Percentiles rank a stretch among this genome's conserved stretches.
Evolutionary conservation across 1,140 invertebrate species (phyloP).

Genomic region (Monomorium pharaonis): DNA sequence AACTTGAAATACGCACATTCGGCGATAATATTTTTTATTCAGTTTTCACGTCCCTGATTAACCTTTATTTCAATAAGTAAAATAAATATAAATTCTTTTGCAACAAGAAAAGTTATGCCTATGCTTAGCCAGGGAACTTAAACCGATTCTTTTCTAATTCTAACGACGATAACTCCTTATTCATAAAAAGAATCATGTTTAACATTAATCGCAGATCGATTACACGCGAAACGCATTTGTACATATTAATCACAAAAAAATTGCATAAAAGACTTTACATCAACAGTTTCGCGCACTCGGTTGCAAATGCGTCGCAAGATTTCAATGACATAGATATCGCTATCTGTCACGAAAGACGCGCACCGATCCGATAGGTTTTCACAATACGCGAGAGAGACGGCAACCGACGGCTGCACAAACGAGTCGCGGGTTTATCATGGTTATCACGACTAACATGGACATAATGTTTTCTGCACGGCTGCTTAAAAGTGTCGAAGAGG

Average conservation of each 20-base stretch:
- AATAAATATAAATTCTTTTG: too few relatives aligned
- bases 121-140: not conserved
- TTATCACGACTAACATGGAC: constrained; percentile 66
- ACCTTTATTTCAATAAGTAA: not conserved
- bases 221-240: not conserved
- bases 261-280: constrained; percentile 44
- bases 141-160: not conserved
- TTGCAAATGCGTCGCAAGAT: constrained; percentile 4
- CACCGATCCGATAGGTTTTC: constrained; percentile 45
- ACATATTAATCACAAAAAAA: not conserved
- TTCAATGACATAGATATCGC: constrained; percentile 52
- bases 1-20: not conserved
- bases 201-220: not conserved
- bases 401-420: not conserved
- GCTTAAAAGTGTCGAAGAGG: constrained; percentile 82
- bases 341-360: constrained; percentile 29
- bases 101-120: not conserved
- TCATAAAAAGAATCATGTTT: not conserved
- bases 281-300: not conserved
- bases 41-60: not conserved
- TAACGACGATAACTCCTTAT: not conserved
- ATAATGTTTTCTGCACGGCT: constrained; percentile 74
- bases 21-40: not conserved
- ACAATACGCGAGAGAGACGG: constrained; percentile 28
- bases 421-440: constrained; percentile 48